These are phyloP conservation scores for Alloscopus bannaensis DNA, from an alignment of 2,888 invertebrate species.

Conservation along the genomic window DNA sequence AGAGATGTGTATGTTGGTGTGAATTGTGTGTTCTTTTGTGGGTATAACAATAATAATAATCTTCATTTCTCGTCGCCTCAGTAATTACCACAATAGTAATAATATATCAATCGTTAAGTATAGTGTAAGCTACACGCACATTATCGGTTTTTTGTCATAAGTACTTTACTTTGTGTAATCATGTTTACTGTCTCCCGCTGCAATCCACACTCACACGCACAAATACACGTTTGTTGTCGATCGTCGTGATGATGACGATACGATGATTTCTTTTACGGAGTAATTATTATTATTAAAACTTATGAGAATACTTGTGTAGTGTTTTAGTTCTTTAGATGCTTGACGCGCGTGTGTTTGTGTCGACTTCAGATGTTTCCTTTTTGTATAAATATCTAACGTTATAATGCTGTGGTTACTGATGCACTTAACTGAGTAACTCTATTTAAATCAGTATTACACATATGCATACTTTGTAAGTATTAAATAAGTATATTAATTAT, in stretches of 20 bases:
- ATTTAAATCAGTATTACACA: slow-evolving; percentile 9
- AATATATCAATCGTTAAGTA: too few relatives aligned
- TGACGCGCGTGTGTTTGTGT: too few relatives aligned
- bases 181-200: too few relatives aligned
- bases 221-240: too few relatives aligned
- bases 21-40: background rate
- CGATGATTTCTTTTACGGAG: background rate
- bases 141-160: too few relatives aligned
- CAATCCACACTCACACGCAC: too few relatives aligned
- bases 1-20: background rate
- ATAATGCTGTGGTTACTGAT: slow-evolving; percentile 17
- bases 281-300: background rate
- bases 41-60: slow-evolving; percentile 31
- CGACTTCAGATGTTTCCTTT: slow-evolving; percentile 14
- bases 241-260: background rate
- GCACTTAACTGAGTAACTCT: slow-evolving; percentile 37
- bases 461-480: slow-evolving; percentile 2
- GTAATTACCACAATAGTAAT: too few relatives aligned
- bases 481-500: too few relatives aligned
- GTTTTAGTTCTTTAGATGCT: too few relatives aligned
- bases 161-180: too few relatives aligned
- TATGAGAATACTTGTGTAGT: slow-evolving; percentile 3
- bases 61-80: background rate
- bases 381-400: slow-evolving; percentile 14
- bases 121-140: too few relatives aligned